Evolutionary conservation across 2,113 vertebrate species (phyloP), one percentile per base, ranked within the genome.

Genomic region (Mus spicilegus): DNA sequence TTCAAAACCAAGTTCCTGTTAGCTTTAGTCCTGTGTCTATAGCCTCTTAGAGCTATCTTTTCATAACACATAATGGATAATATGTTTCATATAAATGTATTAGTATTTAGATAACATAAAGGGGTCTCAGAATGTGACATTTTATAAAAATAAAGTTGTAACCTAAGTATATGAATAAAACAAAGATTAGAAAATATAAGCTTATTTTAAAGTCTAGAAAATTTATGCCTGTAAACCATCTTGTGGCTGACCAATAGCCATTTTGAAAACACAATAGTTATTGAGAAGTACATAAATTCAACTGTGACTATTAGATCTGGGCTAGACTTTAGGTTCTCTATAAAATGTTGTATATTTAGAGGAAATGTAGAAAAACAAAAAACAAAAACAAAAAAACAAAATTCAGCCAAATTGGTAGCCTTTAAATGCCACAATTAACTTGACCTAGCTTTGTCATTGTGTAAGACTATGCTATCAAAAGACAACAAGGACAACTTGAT

Each of bases 401-500:
- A 91, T 65, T 91, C 28, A 88, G 78, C 65, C 14, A 90, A 54
- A 3, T 56, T 28, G 89, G 2, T 70, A 78, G 6, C 4, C 8
- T 1, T 46, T 54, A 0, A 10, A 69, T 36, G 30, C 36, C 81
- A 26, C 67, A 80, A 94, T 94, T 87, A 95, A 94, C 65, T 78
- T 94, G 69, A 92, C 78, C 70, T 72, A 54, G 19, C 0, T 78
- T 93, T 92, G 56, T 90, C n/a, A 77, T 96, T 90, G 72, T 6
- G 28, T 6, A 77, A 49, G 49, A 70, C 36, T 94, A 30, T 85
- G n/a, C 65, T 81, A 49, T 54, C 89, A 20, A 42, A 91, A 87
- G 76, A 51, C 95, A 94, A 77, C 7, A 76, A 84, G 56, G n/a
- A 73, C 39, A 77, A 30, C 12, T 92, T 95, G 39, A 96, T 85